phyloP scores from a whole-genome alignment of 2,888 invertebrate genomes.

The Megaustenia siamemsis region DNA sequence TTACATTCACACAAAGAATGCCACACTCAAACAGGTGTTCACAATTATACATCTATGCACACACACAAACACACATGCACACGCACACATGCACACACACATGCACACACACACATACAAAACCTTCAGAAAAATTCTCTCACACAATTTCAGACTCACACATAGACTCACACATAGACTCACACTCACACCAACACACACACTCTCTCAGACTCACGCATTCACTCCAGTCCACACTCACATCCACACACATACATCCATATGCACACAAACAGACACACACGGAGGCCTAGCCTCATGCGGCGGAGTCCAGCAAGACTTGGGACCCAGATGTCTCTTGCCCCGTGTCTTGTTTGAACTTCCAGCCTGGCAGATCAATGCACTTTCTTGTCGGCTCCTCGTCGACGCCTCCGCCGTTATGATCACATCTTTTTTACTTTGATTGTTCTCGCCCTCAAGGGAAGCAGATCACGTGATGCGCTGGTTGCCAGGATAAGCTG shows the following conservation, averaged over 20 bases:
- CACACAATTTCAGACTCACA: no score
- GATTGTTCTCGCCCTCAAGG: not conserved
- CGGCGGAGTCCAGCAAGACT: not conserved
- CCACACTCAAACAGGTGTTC: not conserved
- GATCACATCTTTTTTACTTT: not conserved
- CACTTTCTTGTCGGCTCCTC: not conserved
- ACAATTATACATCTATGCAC: not conserved
- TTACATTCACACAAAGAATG: not conserved
- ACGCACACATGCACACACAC: slow-evolving; percentile 6
- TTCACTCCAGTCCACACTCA: not conserved
- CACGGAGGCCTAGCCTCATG: not conserved
- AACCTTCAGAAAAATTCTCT: no score
- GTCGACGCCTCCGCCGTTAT: not conserved
- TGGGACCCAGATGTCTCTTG: not conserved
- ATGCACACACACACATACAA: slow-evolving; percentile 13
- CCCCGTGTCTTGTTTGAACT: not conserved
- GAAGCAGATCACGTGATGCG: slow-evolving; percentile 6
- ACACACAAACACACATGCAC: not conserved
- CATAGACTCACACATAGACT: not conserved
- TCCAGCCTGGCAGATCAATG: not conserved
- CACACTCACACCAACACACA: not conserved
- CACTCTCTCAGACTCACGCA: not conserved
- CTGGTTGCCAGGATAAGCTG: not conserved
- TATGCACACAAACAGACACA: slow-evolving; percentile 16
- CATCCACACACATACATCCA: slow-evolving; percentile 9